phyloP scores from a whole-genome alignment of 1,140 invertebrate species.

The Eurytemora carolleeae region DNA sequence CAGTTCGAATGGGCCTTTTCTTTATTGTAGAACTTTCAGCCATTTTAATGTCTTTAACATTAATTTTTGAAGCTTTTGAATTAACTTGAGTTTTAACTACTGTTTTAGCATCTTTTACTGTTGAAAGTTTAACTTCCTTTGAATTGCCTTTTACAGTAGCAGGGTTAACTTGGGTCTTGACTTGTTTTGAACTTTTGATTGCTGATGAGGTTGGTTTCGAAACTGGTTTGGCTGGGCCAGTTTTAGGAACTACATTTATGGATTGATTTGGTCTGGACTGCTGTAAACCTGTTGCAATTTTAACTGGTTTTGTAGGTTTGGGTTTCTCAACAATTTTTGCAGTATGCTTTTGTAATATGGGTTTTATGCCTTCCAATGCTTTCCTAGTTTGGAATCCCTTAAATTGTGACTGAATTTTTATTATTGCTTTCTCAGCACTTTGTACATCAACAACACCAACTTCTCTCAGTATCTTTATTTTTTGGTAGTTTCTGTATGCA shows the following conservation, averaged over 20 bases:
- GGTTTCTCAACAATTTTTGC: neutral
- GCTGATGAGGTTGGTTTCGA: too few relatives aligned
- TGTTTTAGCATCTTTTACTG: neutral
- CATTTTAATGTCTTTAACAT: neutral
- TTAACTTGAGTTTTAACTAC: neutral
- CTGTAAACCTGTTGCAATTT: neutral
- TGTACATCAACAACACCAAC: neutral
- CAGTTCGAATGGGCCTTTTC: neutral
- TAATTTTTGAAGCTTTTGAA: neutral
- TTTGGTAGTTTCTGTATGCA: neutral
- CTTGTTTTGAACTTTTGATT: too few relatives aligned
- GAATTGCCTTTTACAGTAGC: too few relatives aligned
- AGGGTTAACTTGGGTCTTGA: too few relatives aligned
- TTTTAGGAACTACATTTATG: neutral
- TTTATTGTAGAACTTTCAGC: neutral
- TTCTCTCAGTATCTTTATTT: neutral
- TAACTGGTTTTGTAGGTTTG: neutral
- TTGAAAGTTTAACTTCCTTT: too few relatives aligned
- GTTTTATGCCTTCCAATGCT: neutral
- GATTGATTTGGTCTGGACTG: neutral
- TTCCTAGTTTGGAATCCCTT: neutral
- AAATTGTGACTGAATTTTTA: slow-evolving; percentile 14
- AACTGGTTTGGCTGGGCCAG: too few relatives aligned
- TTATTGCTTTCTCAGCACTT: neutral
- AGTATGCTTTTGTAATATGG: neutral